Evolutionary conservation across 2,888 invertebrate species (phyloP).

Genomic region (Tribolium freemani): DNA sequence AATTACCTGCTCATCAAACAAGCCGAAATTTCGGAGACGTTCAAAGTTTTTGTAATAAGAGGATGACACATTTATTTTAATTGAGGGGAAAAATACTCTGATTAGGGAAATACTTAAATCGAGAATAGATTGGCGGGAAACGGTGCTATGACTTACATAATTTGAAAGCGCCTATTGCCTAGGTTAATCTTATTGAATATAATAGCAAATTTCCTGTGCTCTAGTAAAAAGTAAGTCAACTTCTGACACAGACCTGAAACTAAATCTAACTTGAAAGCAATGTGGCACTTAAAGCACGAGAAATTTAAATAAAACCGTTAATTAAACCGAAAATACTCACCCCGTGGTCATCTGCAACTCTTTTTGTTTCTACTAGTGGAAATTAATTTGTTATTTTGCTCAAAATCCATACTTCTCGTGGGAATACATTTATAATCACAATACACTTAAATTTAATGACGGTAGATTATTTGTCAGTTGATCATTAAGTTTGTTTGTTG

Average conservation of each 20-base stretch:
- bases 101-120: background rate
- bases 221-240: slow-evolving; percentile 56
- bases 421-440: slow-evolving; percentile 58
- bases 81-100: background rate
- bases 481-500: slow-evolving; percentile 10
- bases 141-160: slow-evolving; percentile 51
- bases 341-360: slow-evolving; percentile 66
- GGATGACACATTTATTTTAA: background rate
- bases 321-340: slow-evolving; percentile 54
- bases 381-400: slow-evolving; percentile 54
- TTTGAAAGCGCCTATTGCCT: slow-evolving; percentile 52
- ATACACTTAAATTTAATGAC: slow-evolving; percentile 29
- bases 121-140: slow-evolving; percentile 53
- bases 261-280: slow-evolving; percentile 30
- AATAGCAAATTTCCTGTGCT: slow-evolving; percentile 63
- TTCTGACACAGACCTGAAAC: slow-evolving; percentile 47
- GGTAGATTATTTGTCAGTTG: background rate
- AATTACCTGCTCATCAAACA: slow-evolving; percentile 22
- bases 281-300: slow-evolving; percentile 4
- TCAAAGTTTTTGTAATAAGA: background rate
- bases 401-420: slow-evolving; percentile 59
- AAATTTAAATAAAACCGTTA: background rate
- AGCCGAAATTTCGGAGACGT: slow-evolving; percentile 23
- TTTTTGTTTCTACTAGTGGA: slow-evolving; percentile 58
- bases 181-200: slow-evolving; percentile 60